phyloP scores from a whole-genome alignment of 2,113 vertebrate genomes.

The Falco punctatus region DNA sequence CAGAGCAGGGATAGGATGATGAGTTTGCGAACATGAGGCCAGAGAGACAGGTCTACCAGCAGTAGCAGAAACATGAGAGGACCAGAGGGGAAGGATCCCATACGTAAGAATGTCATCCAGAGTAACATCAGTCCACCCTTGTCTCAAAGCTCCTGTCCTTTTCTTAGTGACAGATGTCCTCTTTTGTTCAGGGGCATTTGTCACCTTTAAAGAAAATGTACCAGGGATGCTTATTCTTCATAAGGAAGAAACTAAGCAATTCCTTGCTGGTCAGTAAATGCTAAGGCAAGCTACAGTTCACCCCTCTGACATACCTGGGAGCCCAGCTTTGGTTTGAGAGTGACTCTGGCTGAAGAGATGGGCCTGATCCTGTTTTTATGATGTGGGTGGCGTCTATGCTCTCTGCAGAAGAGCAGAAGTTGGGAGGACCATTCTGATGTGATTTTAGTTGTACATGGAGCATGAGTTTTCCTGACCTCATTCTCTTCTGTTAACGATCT shows the following conservation, averaged over 20 bases:
- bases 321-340: not conserved
- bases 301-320: not conserved
- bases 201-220: not conserved
- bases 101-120: not conserved
- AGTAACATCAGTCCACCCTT: not conserved
- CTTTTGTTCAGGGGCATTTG: not conserved
- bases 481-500: not conserved
- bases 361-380: not conserved
- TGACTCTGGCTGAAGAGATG: not conserved
- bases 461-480: not conserved
- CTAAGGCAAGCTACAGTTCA: not conserved
- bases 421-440: not conserved
- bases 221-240: not conserved
- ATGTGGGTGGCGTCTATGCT: not conserved
- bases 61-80: accelerated
- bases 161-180: not conserved
- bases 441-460: not conserved
- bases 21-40: not conserved
- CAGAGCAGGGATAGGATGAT: not conserved
- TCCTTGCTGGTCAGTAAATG: not conserved
- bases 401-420: not conserved
- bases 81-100: not conserved
- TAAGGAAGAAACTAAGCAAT: not conserved
- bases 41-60: not conserved
- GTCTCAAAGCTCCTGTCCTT: not conserved